Conservation (phyloP, 2,888 invertebrate species). For the Lochmaea crataegi region DNA sequence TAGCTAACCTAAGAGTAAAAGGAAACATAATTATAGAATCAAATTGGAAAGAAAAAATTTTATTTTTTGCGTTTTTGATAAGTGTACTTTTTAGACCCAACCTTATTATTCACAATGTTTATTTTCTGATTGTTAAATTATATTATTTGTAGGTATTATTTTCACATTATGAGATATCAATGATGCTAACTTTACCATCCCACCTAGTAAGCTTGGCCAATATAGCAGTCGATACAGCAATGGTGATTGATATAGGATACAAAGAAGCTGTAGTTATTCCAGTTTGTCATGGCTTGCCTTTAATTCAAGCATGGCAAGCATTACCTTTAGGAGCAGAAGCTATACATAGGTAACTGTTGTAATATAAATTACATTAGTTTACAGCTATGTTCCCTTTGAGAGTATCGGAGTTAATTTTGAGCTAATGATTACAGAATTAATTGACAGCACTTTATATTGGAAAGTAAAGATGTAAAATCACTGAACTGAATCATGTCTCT, state of each 20-base stretch:
- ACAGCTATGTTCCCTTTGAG: not conserved
- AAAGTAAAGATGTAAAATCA: no score
- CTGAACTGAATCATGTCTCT: no score
- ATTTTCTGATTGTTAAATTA: not conserved
- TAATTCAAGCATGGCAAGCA: conserved; percentile 86
- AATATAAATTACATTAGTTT: not conserved
- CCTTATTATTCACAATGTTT: no score
- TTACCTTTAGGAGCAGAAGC: conserved; percentile 82
- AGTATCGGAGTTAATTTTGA: no score
- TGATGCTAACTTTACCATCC: conserved; percentile 76
- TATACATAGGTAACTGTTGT: conserved; percentile 70
- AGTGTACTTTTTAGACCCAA: no score
- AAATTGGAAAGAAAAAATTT: no score
- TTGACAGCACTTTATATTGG: no score
- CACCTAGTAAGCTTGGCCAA: conserved; percentile 87
- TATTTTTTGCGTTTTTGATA: no score
- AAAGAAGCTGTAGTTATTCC: conserved; percentile 84
- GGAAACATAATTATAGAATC: no score
- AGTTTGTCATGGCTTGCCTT: conserved; percentile 87
- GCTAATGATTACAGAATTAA: no score
- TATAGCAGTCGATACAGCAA: conserved; percentile 82
- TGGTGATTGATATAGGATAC: conserved; percentile 91
- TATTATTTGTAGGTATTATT: conserved; percentile 70
- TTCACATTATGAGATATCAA: conserved; percentile 87
- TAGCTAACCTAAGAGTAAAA: no score